Conservation (phyloP, 2,888 invertebrate species). For the Pammene aurita region DNA sequence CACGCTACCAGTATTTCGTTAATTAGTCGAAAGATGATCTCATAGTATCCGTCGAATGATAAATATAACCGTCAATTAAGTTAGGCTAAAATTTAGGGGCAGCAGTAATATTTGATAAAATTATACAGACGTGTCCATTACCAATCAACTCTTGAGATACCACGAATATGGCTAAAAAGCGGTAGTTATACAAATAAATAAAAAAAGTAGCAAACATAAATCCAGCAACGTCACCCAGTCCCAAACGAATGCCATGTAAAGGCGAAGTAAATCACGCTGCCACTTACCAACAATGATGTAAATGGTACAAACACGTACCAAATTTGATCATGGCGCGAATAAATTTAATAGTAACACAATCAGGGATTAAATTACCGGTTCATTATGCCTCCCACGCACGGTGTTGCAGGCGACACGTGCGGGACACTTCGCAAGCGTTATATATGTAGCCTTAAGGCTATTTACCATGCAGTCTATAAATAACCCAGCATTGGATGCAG, state of each 20-base stretch:
- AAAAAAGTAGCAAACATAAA: conserved; percentile 20
- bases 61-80: conserved; percentile 16
- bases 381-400: conserved; percentile 78
- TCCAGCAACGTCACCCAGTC: conserved; percentile 50
- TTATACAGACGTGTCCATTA: not conserved
- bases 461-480: conserved; percentile 30
- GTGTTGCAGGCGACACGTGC: conserved; percentile 69
- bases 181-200: not conserved
- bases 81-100: not conserved
- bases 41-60: conserved; percentile 12
- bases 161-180: not conserved
- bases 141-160: not conserved
- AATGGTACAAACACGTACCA: conserved; percentile 77
- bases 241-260: conserved; percentile 53
- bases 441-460: conserved; percentile 57
- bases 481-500: conserved; percentile 17
- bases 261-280: conserved; percentile 63
- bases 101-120: conserved; percentile 4
- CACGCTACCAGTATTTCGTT: conserved; percentile 33
- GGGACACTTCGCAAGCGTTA: conserved; percentile 69
- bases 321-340: conserved; percentile 80
- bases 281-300: conserved; percentile 66
- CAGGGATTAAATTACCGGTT: conserved; percentile 81
- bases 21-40: conserved; percentile 34
- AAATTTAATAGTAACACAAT: conserved; percentile 82